These are phyloP conservation scores for Kradibia gibbosae DNA, from an alignment of 1,140 invertebrate genomes.

Conservation along the genomic window DNA sequence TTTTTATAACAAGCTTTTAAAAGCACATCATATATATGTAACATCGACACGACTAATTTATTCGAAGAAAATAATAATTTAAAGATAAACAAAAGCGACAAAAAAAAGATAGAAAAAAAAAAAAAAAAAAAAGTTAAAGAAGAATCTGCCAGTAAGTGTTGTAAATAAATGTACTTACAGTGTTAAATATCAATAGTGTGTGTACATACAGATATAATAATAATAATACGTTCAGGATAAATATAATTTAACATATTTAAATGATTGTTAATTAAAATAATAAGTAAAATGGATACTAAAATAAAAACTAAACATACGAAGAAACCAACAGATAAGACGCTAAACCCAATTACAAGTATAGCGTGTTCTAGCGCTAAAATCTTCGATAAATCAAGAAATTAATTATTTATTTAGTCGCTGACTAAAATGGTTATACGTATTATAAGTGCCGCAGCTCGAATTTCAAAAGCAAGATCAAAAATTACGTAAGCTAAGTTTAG, in stretches of 20 bases:
- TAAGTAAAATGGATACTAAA: too few species aligned
- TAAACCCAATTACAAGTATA: conserved; percentile 20
- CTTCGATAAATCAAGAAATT: conserved; percentile 40
- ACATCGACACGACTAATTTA: conserved; percentile 23
- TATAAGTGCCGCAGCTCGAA: conserved; percentile 27
- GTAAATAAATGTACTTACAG: conserved; percentile 75
- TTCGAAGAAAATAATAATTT: conserved; percentile 50
- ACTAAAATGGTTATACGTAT: conserved; percentile 29
- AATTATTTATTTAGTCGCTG: conserved; percentile 37
- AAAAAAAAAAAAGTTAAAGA: too few species aligned
- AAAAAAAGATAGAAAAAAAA: too few species aligned
- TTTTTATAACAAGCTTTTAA: conserved; percentile 12
- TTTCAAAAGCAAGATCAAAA: conserved; percentile 36
- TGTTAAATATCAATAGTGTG: conserved; percentile 71
- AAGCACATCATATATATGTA: neutral
- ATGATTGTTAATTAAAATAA: conserved; percentile 45
- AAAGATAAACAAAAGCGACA: conserved; percentile 58
- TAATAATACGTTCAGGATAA: conserved; percentile 27
- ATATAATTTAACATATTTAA: conserved; percentile 32
- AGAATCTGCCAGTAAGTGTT: conserved; percentile 69
- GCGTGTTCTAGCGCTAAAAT: conserved; percentile 37
- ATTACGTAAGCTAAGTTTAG: conserved; percentile 16
- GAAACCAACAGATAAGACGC: neutral
- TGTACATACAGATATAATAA: conserved; percentile 63
- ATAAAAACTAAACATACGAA: conserved; percentile 1